These are phyloP conservation scores for Stenolophus ochropezus DNA, from an alignment of 2,888 invertebrate species.

Conservation along the genomic window DNA sequence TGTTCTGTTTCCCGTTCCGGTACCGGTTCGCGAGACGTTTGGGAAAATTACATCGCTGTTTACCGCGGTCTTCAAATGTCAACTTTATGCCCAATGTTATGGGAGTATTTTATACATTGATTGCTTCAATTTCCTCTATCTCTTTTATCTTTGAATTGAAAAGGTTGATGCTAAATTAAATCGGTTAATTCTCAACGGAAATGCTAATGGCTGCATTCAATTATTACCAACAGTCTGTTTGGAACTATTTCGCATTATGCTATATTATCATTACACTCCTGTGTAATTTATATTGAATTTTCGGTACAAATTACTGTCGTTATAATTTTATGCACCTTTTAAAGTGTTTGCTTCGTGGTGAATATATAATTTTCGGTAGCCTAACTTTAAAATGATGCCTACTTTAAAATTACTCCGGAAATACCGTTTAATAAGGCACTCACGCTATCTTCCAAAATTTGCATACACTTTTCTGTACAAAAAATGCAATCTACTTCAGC, in stretches of 20 bases:
- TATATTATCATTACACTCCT: background rate
- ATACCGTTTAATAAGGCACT: background rate
- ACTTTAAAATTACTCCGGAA: background rate
- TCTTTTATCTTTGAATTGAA: constrained; percentile 30
- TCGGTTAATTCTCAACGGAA: constrained; percentile 15
- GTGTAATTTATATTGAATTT: background rate
- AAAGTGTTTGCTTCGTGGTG: background rate
- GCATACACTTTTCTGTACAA: background rate
- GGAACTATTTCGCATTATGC: background rate
- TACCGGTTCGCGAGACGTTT: background rate
- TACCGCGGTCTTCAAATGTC: constrained; percentile 26
- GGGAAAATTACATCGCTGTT: constrained; percentile 32
- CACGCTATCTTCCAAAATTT: background rate
- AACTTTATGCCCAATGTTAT: background rate
- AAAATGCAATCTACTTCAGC: background rate
- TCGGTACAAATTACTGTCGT: background rate
- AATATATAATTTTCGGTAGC: background rate
- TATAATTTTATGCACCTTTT: background rate
- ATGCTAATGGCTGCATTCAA: background rate
- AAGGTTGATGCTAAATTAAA: background rate
- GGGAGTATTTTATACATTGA: constrained; percentile 20
- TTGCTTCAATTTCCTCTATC: background rate
- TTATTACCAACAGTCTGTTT: background rate
- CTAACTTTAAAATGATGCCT: background rate
- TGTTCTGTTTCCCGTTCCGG: constrained; percentile 6